phyloP scores from a whole-genome alignment of 2,797 vertebrate genomes.

The Hoplostethus atlanticus region DNA sequence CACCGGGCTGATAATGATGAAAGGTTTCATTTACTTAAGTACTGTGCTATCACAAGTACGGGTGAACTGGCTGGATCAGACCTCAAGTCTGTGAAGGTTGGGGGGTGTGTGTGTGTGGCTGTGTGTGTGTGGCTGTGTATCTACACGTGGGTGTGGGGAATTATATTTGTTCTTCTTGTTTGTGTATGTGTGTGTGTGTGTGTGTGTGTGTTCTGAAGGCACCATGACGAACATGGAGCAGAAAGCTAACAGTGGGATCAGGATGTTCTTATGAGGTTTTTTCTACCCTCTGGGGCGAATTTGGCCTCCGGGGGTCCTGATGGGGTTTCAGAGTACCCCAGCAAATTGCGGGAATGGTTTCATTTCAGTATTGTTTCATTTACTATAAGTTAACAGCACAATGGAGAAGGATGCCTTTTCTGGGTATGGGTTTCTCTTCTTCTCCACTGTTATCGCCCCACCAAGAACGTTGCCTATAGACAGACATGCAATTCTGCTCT shows the following conservation, averaged over 20 bases:
- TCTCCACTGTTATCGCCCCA: too few species aligned
- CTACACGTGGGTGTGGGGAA: too few species aligned
- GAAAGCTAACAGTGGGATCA: not conserved
- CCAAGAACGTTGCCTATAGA: too few species aligned
- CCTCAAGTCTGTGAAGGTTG: not conserved
- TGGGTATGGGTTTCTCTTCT: not conserved
- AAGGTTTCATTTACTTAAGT: conserved; percentile 31
- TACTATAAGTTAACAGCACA: not conserved
- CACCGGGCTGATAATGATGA: conserved; percentile 46
- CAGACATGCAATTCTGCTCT: not conserved
- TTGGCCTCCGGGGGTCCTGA: too few species aligned
- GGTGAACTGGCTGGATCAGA: not conserved
- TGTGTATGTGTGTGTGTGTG: not conserved
- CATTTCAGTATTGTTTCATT: not conserved
- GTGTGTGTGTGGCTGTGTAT: not conserved
- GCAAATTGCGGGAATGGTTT: not conserved
- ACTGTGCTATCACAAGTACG: not conserved
- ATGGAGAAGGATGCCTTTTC: not conserved
- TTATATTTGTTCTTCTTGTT: not conserved
- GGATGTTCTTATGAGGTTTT: conserved; percentile 3
- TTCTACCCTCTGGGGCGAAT: too few species aligned
- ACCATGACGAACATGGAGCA: not conserved
- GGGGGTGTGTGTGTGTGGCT: not conserved
- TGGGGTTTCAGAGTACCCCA: not conserved
- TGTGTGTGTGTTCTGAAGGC: conserved; percentile 1